Percentiles rank a stretch among this genome's conserved stretches.
Conservation (phyloP, 2,113 vertebrate species). For the Engraulis encrasicolus region DNA sequence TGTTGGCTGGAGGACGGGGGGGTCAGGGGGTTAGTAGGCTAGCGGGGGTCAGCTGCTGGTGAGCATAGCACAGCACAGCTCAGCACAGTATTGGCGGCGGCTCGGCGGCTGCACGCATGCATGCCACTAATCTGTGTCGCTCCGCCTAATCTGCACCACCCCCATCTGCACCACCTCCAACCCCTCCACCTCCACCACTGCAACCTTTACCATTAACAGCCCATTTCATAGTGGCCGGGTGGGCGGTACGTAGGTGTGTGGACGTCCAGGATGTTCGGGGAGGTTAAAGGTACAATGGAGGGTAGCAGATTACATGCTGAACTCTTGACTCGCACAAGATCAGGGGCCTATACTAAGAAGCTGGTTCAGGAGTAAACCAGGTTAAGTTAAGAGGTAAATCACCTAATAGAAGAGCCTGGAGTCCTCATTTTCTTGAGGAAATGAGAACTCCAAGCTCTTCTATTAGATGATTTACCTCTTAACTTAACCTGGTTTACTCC, state of each 20-base stretch:
- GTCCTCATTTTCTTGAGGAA: no score
- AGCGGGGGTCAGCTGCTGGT: constrained; percentile 20
- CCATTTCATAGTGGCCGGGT: neutral
- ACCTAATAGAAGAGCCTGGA: no score
- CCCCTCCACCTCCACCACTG: neutral
- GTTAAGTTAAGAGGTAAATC: no score
- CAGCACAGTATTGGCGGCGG: no score
- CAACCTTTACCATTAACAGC: neutral
- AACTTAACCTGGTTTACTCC: no score
- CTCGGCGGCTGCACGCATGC: no score
- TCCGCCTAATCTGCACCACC: neutral
- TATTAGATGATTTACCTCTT: no score
- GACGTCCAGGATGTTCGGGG: no score
- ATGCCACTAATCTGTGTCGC: constrained; percentile 13
- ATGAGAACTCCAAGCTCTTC: no score
- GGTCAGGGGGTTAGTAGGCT: constrained; percentile 31
- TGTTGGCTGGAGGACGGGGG: neutral
- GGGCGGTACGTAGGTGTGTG: neutral
- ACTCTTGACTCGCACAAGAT: neutral
- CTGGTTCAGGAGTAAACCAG: no score
- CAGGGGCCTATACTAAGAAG: no score
- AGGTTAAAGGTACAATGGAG: neutral
- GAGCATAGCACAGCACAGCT: constrained; percentile 25
- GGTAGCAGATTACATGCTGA: neutral
- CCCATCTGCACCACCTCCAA: neutral